Conservation (phyloP, 64 coral and sea anemone species). For the Montipora efflorescens region DNA sequence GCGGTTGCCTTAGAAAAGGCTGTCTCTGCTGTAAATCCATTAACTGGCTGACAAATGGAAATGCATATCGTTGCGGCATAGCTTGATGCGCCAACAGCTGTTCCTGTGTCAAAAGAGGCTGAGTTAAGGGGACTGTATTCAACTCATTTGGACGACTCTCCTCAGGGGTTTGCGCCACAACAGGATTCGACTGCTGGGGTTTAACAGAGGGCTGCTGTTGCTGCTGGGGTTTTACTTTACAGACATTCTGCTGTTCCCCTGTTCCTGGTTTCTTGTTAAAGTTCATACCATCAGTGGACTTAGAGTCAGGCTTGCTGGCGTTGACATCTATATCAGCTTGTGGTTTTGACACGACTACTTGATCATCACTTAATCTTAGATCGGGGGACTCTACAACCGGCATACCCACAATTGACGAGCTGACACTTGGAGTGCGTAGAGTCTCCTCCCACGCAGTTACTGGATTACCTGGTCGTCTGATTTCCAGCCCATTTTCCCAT, state of each 20-base stretch:
- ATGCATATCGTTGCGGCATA: constrained; percentile 57
- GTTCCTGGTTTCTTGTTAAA: constrained; percentile 77
- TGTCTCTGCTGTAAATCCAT: constrained; percentile 79
- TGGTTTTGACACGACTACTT: constrained; percentile 41
- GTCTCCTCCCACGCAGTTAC: constrained; percentile 44
- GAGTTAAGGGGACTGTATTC: constrained; percentile 58
- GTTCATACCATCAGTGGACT: constrained; percentile 57
- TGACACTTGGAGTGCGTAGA: constrained; percentile 1
- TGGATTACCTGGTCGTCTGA: constrained; percentile 16
- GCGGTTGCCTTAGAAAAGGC: constrained; percentile 75
- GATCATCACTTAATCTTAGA: constrained; percentile 46
- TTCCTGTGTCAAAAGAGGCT: constrained; percentile 76
- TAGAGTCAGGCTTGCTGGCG: constrained; percentile 65
- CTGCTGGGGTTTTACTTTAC: constrained; percentile 97
- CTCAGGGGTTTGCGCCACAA: constrained; percentile 58
- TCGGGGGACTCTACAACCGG: constrained; percentile 56
- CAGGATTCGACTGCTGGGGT: constrained; percentile 71
- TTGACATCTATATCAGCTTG: constrained; percentile 60
- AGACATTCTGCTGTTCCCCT: constrained; percentile 93
- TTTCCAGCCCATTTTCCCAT: constrained; percentile 57
- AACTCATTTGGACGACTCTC: constrained; percentile 69
- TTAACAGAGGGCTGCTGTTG: constrained; percentile 88
- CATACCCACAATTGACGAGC: constrained; percentile 41
- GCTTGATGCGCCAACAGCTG: constrained; percentile 73
- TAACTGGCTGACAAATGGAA: constrained; percentile 57